Evolutionary conservation across 2,113 vertebrate genomes (phyloP).

Genomic region (Hyla sarda): DNA sequence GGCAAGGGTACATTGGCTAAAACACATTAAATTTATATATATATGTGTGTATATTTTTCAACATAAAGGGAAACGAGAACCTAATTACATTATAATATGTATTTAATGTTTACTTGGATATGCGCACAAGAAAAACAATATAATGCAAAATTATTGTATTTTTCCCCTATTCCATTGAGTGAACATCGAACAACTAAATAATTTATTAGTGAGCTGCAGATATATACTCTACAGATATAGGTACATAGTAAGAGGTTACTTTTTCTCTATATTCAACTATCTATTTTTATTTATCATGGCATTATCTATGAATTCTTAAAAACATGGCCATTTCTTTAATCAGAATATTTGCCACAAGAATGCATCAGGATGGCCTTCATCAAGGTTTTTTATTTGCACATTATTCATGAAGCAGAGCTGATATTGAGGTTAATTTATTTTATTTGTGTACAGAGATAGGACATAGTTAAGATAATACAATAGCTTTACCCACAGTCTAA

Average conservation of each 20-base stretch:
- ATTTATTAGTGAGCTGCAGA: neutral
- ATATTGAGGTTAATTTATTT: no score
- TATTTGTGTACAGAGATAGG: no score
- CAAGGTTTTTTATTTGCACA: no score
- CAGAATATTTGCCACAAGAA: no score
- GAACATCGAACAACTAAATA: conserved; percentile 10
- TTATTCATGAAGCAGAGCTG: no score
- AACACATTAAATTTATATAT: conserved; percentile 40
- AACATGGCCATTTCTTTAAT: no score
- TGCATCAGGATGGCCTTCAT: no score
- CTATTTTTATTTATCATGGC: neutral
- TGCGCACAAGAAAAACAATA: conserved; percentile 16
- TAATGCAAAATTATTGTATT: conserved; percentile 1
- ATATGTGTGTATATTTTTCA: conserved; percentile 31
- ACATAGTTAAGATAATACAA: no score
- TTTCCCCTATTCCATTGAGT: neutral
- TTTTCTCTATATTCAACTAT: neutral
- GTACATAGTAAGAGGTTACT: no score
- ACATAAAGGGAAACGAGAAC: conserved; percentile 26
- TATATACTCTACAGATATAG: neutral
- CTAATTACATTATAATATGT: conserved; percentile 46
- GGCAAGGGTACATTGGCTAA: conserved; percentile 27
- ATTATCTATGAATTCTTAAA: no score
- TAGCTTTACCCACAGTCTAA: no score
- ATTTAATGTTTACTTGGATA: conserved; percentile 39